phyloP scores from a whole-genome alignment of 2,113 vertebrate genomes.

The Panthera leo region DNA sequence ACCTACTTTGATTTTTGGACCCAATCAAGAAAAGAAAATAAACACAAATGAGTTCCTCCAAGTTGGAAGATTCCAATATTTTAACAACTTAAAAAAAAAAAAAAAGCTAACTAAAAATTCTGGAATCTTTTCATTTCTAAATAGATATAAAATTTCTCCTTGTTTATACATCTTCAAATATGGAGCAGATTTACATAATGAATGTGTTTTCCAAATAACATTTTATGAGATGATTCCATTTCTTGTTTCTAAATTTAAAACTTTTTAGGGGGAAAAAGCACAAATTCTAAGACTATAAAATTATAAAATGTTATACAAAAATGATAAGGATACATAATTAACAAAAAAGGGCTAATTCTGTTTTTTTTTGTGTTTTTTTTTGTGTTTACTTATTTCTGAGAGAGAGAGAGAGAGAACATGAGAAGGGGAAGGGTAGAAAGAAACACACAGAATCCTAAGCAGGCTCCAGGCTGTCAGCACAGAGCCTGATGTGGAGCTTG shows the following conservation, averaged over 20 bases:
- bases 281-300: background rate
- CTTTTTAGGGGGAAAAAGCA: background rate
- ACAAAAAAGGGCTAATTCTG: background rate
- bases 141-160: background rate
- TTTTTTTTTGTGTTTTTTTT: no score
- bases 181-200: background rate
- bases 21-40: background rate
- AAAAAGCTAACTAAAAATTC: background rate
- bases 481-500: no score
- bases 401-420: no score
- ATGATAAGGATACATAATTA: background rate
- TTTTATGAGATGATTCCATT: background rate
- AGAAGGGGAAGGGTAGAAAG: no score
- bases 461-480: no score
- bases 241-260: background rate
- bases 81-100: background rate
- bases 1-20: background rate
- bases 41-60: background rate
- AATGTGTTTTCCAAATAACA: background rate
- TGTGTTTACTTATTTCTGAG: no score
- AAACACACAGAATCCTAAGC: no score
- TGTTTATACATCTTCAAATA: background rate
- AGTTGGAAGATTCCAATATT: background rate
- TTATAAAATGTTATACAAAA: background rate
- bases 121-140: constrained; percentile 12